These are phyloP conservation scores for Bilobella aurantiaca DNA, from an alignment of 1,140 invertebrate species.

Conservation along the genomic window DNA sequence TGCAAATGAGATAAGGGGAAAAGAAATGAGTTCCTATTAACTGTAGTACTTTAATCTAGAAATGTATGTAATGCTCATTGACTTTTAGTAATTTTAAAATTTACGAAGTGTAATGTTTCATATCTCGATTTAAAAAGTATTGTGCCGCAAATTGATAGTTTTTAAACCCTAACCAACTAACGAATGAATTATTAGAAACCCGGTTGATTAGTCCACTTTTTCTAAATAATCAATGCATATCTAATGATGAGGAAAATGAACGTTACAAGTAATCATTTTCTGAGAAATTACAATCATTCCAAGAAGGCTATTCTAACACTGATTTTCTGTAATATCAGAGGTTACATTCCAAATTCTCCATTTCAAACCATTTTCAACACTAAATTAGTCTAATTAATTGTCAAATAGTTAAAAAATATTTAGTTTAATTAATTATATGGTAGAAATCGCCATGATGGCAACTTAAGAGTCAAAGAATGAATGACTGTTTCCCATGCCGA, in stretches of 20 bases:
- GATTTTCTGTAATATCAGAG: background rate
- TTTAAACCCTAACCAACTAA: too few relatives aligned
- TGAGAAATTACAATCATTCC: slow-evolving; percentile 2
- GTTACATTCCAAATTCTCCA: background rate
- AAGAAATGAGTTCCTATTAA: slow-evolving; percentile 2
- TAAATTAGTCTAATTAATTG: background rate
- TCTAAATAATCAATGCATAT: background rate
- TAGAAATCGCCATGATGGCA: too few relatives aligned
- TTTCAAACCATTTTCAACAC: background rate
- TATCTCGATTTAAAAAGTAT: background rate
- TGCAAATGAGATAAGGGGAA: background rate
- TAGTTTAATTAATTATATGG: too few relatives aligned
- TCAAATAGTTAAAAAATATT: background rate
- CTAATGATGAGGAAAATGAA: background rate
- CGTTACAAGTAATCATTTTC: too few relatives aligned
- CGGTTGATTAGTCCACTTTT: background rate
- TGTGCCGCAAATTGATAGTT: background rate
- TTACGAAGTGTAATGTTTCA: background rate
- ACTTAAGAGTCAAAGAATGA: too few relatives aligned
- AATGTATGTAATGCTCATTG: background rate
- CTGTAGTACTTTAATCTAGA: background rate
- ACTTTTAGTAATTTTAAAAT: background rate
- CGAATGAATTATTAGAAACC: background rate
- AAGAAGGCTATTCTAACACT: background rate
- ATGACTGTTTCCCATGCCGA: too few relatives aligned